Evolutionary conservation across 2,888 invertebrate genomes (phyloP), one percentile per base, ranked within the genome.

Genomic region (Himalopsyche anomala): DNA sequence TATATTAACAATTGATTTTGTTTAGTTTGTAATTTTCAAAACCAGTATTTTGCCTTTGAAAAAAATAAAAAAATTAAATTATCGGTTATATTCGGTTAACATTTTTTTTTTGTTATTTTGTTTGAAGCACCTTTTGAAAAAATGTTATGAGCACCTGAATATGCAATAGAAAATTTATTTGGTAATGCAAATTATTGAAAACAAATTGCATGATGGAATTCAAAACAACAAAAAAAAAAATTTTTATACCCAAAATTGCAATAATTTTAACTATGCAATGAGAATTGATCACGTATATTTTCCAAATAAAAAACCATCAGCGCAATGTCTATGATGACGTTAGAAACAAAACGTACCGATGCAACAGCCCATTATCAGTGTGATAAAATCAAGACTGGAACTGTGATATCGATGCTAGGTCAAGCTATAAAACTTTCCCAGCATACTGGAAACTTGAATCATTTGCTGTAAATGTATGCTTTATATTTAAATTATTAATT

Each of bases 401-500:
- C 19, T 62, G 19, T 19, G 62, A 62, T 62, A 62, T 19, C 62
- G 15, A 62, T 62, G 62, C 19, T 62, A 62, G 62, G 62, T 62
- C 15, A 62, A 62, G 62, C 62, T 19, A 28, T 19, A 62, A 51
- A 62, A 62, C 8, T 62, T 62, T 62, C 62, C 62, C 19, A 19
- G 62, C 62, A 19, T 6, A 62, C 28, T 62, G 62, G 62, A 19
- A 5, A 19, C 56, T 1, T 45, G 56, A 2, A 19, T 28, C 3
- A 12, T 4, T 56, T 19, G 8, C 8, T 19, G 5, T 0, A 62
- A 5, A 62, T 19, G 5, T 17, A 56, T 56, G 9, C 0, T 11
- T 8, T 5, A 56, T 56, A 56, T n/a, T 56, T 56, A 19, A 0
- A 56, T 56, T 56, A n/a, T 17, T 56, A 56, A 19, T 45, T 40